These are phyloP conservation scores for Noctua janthina DNA, from an alignment of 2,888 invertebrate genomes.

Conservation along the genomic window DNA sequence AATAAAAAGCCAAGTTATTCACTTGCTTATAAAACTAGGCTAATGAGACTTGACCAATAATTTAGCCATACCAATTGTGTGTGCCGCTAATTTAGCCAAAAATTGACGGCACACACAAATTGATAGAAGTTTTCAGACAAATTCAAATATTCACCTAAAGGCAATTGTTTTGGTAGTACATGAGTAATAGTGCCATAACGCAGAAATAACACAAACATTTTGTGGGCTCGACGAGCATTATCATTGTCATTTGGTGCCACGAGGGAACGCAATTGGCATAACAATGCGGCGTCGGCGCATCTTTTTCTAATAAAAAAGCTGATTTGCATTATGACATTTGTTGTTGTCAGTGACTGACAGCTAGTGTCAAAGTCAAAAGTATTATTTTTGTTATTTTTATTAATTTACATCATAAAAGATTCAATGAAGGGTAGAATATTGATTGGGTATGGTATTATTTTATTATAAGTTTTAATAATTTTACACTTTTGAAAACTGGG, in stretches of 20 bases:
- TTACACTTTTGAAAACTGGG: not conserved
- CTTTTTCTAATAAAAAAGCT: slow-evolving; percentile 72
- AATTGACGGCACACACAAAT: not conserved
- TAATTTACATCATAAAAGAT: slow-evolving; percentile 47
- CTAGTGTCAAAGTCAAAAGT: slow-evolving; percentile 67
- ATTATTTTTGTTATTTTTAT: slow-evolving; percentile 44
- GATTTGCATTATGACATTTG: slow-evolving; percentile 81
- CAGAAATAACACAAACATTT: slow-evolving; percentile 68
- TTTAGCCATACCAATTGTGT: no score
- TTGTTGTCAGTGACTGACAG: slow-evolving; percentile 68
- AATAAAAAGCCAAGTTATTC: not conserved
- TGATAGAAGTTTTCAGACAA: not conserved
- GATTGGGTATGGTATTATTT: slow-evolving; percentile 44
- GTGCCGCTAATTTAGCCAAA: not conserved
- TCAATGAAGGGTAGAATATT: slow-evolving; percentile 48
- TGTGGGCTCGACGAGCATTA: slow-evolving; percentile 70
- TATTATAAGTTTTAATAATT: slow-evolving; percentile 20
- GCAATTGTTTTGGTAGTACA: slow-evolving; percentile 59
- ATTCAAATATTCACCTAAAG: slow-evolving; percentile 26
- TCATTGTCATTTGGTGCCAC: slow-evolving; percentile 71
- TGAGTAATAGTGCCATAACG: slow-evolving; percentile 61
- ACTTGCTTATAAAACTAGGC: not conserved
- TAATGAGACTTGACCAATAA: no score
- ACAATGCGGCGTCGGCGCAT: slow-evolving; percentile 77
- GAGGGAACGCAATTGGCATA: slow-evolving; percentile 75